Percentiles rank a stretch among this genome's conserved stretches.
These are phyloP conservation scores for Cheilosia variabilis DNA, from an alignment of 2,888 invertebrate genomes.

Conservation along the genomic window DNA sequence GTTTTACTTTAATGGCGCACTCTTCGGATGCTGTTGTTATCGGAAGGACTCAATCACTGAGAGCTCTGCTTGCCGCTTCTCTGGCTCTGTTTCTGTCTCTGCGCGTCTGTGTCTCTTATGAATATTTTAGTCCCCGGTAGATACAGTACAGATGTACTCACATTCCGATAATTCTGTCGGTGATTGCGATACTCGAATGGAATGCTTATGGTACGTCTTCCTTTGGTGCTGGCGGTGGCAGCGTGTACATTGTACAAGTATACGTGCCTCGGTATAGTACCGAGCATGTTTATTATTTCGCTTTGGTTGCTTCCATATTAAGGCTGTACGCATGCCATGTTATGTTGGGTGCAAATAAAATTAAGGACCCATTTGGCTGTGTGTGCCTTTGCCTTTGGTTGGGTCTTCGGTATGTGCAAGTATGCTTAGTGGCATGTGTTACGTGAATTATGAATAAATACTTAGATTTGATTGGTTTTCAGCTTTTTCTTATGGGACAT, in stretches of 20 bases:
- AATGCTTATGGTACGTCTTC: constrained; percentile 27
- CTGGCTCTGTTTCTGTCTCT: neutral
- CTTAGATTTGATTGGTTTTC: constrained; percentile 65
- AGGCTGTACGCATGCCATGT: constrained; percentile 24
- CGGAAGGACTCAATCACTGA: constrained; percentile 73
- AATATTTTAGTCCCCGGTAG: constrained; percentile 54
- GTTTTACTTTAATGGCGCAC: constrained; percentile 69
- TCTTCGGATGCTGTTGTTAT: constrained; percentile 72
- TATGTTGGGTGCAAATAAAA: constrained; percentile 47
- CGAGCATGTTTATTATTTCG: constrained; percentile 32
- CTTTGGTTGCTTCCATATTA: constrained; percentile 28
- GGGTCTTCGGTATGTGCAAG: neutral
- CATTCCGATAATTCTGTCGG: constrained; percentile 65
- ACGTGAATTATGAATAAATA: constrained; percentile 66
- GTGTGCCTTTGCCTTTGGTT: constrained; percentile 1
- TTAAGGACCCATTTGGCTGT: constrained; percentile 48
- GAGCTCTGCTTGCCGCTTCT: constrained; percentile 4
- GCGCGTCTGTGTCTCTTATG: constrained; percentile 37
- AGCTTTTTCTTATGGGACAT: constrained; percentile 17
- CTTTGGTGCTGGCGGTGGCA: constrained; percentile 5
- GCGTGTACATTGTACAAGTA: neutral
- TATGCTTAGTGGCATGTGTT: constrained; percentile 60
- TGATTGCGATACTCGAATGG: constrained; percentile 56
- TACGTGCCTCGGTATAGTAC: constrained; percentile 16
- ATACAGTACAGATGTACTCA: constrained; percentile 63